phyloP scores from a whole-genome alignment of 2,113 vertebrate species.

The Tenebrosternarchus preto region DNA sequence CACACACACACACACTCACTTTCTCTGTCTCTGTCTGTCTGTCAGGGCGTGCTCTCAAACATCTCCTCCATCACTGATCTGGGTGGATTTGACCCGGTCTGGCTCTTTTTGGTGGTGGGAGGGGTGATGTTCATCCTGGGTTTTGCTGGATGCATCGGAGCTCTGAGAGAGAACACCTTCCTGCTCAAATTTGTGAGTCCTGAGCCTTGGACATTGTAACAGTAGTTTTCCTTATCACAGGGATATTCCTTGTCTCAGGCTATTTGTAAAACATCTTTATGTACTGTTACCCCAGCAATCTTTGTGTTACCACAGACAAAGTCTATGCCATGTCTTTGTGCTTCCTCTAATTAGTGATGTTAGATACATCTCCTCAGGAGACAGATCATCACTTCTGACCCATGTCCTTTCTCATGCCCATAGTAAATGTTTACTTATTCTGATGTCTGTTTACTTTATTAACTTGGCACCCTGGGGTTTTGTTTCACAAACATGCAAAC shows the following conservation, averaged over 20 bases:
- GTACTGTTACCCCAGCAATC: too few species aligned
- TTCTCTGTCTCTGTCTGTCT: background rate
- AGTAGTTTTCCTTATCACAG: too few species aligned
- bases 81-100: constrained; percentile 87
- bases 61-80: constrained; percentile 89
- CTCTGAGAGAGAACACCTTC: constrained; percentile 85
- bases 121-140: constrained; percentile 91
- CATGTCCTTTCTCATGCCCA: too few species aligned
- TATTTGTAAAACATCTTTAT: too few species aligned
- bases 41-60: constrained; percentile 85
- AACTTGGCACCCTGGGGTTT: too few species aligned
- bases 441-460: background rate
- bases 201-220: too few species aligned
- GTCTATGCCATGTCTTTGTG: too few species aligned
- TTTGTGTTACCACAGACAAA: too few species aligned
- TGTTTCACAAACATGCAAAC: background rate
- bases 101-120: constrained; percentile 88
- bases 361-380: background rate
- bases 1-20: too few species aligned
- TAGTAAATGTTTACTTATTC: background rate
- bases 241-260: too few species aligned
- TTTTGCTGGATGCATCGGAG: constrained; percentile 89
- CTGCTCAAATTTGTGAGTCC: constrained; percentile 88
- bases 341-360: background rate
- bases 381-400: background rate